Base-by-base conservation (phyloP, 2,888 invertebrate genomes). In the Nemotelus nigrinus region DNA sequence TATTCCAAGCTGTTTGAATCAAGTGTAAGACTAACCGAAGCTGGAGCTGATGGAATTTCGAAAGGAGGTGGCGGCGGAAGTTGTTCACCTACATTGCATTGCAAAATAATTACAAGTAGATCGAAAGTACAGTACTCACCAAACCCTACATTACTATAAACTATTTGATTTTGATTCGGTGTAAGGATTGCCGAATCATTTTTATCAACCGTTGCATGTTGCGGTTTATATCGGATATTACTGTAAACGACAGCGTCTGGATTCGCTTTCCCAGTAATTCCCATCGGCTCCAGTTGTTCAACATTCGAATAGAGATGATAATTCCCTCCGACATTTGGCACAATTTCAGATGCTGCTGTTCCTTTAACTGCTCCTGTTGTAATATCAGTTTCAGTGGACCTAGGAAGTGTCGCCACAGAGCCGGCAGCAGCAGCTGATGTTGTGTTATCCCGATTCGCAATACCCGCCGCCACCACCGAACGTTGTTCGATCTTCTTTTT, bases 61-160 rank as follows among this genome's bases (percentile, higher is more conserved):
- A 89, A 86, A 1, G 91, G 91, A 53, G 91, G 91, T 25, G 90
- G 91, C 3, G 93, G 92, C 80, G 92, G 86, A 82, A 91, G 90
- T 1, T 25, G 25, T 82, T 91, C 81, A 63, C 81, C 91, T 72
- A 39, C 25, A 25, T 53, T 55, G 63, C n/a, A 48, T 48, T 48
- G 50, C 71, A 39, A 85, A 85, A 84, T 79, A 58, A 4, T 57
- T 57, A 3, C 10, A 6, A 53, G 10, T 53, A 25, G 25, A 57
- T 57, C 39, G 10, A 3, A 57, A 57, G 10, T 7, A 10, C 57
- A 57, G 10, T 77, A 43, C 67, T 43, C 79, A 64, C 78, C 75
- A 53, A 55, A 76, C 6, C 77, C 79, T n/a, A 92, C 84, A 83
- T 92, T 92, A 80, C 90, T 90, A 83, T 93, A 93, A 53, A 91